Percentiles rank a stretch among this genome's conserved stretches.
These are phyloP conservation scores for Chaetodon auriga DNA, from an alignment of 2,113 vertebrate genomes.

Conservation along the genomic window DNA sequence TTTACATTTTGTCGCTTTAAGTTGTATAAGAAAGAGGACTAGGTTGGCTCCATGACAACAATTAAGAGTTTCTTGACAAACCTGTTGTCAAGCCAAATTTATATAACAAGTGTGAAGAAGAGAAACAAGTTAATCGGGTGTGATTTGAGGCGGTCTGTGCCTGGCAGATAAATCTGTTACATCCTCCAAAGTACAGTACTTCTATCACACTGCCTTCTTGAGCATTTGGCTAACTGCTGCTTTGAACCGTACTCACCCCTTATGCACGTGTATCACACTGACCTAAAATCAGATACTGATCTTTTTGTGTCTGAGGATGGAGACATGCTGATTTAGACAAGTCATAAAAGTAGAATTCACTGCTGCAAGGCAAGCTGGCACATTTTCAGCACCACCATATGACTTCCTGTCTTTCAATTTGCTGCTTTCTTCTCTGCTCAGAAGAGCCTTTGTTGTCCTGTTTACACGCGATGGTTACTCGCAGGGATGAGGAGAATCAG, in stretches of 20 bases:
- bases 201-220: not conserved
- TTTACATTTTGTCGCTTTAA: too few relatives aligned
- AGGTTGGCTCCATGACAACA: too few relatives aligned
- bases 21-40: too few relatives aligned
- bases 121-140: not conserved
- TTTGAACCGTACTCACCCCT: not conserved
- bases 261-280: not conserved
- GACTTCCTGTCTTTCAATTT: conserved; percentile 46
- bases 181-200: not conserved
- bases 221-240: not conserved
- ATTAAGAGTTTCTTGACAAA: not conserved
- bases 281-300: conserved; percentile 40
- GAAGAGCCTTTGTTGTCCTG: conserved; percentile 49
- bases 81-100: not conserved
- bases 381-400: conserved; percentile 16
- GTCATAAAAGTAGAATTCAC: conserved; percentile 23
- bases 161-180: not conserved
- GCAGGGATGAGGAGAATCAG: conserved; percentile 37
- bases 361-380: conserved; percentile 46
- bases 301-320: conserved; percentile 34
- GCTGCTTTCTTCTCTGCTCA: conserved; percentile 7
- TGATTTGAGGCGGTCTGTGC: not conserved
- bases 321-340: conserved; percentile 48
- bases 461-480: not conserved
- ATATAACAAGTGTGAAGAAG: not conserved